Conservation (phyloP, 2,888 invertebrate genomes). For the Drosophila colorata region DNA sequence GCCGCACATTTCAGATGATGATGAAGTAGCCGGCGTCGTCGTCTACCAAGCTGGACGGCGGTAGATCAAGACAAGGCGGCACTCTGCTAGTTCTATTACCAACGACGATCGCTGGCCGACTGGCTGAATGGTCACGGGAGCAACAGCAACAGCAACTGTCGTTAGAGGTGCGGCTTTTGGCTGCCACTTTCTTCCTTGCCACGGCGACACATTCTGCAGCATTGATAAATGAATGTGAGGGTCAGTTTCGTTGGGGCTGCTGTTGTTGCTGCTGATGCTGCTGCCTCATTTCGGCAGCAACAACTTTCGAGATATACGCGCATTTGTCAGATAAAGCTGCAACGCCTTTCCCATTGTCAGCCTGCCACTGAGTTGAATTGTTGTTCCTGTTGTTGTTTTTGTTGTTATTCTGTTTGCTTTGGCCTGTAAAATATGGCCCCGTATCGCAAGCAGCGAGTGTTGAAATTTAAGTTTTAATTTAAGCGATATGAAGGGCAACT, state of each 20-base stretch:
- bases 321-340: conserved; percentile 77
- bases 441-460: conserved; percentile 73
- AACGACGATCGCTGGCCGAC: conserved; percentile 40
- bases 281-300: conserved; percentile 53
- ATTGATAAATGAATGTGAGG: conserved; percentile 81
- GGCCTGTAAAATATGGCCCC: conserved; percentile 66
- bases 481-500: conserved; percentile 74
- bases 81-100: conserved; percentile 39
- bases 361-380: conserved; percentile 58
- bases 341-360: conserved; percentile 79
- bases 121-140: conserved; percentile 32
- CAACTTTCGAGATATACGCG: conserved; percentile 78
- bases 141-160: conserved; percentile 39
- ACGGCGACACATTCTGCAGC: conserved; percentile 69
- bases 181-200: conserved; percentile 59
- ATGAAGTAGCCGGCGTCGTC: conserved; percentile 68
- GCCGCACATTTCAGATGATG: conserved; percentile 76
- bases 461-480: conserved; percentile 81
- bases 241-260: conserved; percentile 66
- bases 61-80: conserved; percentile 65
- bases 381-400: conserved; percentile 18
- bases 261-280: conserved; percentile 20
- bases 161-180: conserved; percentile 52
- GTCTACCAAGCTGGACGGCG: conserved; percentile 43
- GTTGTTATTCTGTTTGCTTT: conserved; percentile 63